Evolutionary conservation across 2,888 invertebrate genomes (phyloP).

Genomic region (Hoplodrina ambigua): DNA sequence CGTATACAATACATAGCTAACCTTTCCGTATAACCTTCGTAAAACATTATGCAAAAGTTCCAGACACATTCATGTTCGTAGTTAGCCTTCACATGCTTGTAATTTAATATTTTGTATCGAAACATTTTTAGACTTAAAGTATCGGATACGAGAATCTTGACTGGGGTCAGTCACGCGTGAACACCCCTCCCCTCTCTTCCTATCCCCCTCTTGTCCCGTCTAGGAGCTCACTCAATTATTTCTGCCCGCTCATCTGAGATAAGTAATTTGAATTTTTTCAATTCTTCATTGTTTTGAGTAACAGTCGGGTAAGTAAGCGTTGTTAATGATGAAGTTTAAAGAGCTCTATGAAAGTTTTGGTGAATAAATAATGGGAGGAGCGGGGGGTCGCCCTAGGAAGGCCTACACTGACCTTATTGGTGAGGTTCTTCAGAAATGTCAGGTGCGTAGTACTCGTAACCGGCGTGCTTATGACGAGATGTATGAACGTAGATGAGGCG

Average conservation of each 20-base stretch:
- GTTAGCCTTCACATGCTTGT: constrained; percentile 7
- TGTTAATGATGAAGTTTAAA: constrained; percentile 46
- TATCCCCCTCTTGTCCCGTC: constrained; percentile 45
- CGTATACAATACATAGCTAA: background rate
- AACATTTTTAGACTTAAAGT: constrained; percentile 37
- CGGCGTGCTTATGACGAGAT: no score
- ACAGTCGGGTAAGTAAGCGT: constrained; percentile 48
- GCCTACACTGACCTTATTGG: no score
- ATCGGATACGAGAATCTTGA: constrained; percentile 43
- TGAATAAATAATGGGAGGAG: constrained; percentile 27
- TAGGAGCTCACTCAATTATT: constrained; percentile 77
- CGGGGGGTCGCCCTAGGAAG: no score
- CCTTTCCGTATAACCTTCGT: background rate
- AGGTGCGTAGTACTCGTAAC: no score
- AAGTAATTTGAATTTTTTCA: constrained; percentile 70
- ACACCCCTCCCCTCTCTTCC: constrained; percentile 13
- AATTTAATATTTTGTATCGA: constrained; percentile 42
- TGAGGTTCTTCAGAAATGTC: no score
- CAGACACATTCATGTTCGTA: background rate
- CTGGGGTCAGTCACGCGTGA: constrained; percentile 50
- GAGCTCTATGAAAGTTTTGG: constrained; percentile 19
- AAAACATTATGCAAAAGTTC: constrained; percentile 2
- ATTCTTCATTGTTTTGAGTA: constrained; percentile 59
- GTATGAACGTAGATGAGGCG: no score
- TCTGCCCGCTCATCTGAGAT: constrained; percentile 75